Evolutionary conservation across 1,140 invertebrate genomes (phyloP).

Genomic region (Cardiocondyla obscurior): DNA sequence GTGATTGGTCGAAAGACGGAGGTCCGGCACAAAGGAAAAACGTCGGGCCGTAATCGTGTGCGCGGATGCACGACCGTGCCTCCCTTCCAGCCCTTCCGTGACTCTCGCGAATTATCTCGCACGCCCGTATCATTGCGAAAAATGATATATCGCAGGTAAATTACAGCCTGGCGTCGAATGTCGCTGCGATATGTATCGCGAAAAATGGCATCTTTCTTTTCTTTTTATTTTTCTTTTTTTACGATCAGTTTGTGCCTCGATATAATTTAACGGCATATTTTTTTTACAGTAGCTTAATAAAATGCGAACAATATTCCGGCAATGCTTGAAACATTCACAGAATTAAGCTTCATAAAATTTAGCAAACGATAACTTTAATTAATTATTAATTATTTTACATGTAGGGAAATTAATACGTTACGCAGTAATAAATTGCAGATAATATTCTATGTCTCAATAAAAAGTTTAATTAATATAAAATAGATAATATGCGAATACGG

Average conservation of each 20-base stretch:
- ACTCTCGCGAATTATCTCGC: constrained; percentile 23
- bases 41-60: constrained; percentile 15
- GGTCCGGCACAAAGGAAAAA: constrained; percentile 9
- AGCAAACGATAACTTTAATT: no score
- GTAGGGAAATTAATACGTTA: no score
- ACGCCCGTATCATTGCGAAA: background rate
- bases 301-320: background rate
- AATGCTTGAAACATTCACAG: background rate
- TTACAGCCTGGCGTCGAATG: background rate
- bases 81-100: constrained; percentile 53
- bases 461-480: no score
- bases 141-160: constrained; percentile 35
- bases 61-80: constrained; percentile 25
- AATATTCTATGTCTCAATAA: no score
- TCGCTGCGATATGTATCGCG: background rate
- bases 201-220: background rate
- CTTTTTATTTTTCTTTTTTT: background rate
- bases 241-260: background rate
- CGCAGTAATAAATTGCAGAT: background rate
- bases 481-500: no score
- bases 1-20: constrained; percentile 48
- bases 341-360: no score
- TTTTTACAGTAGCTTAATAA: background rate
- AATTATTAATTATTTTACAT: no score
- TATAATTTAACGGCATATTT: background rate